A percentile compares a stretch with the other conserved stretches of the same genome.
phyloP scores from a whole-genome alignment of 2,113 vertebrate genomes.

The Carassius auratus region DNA sequence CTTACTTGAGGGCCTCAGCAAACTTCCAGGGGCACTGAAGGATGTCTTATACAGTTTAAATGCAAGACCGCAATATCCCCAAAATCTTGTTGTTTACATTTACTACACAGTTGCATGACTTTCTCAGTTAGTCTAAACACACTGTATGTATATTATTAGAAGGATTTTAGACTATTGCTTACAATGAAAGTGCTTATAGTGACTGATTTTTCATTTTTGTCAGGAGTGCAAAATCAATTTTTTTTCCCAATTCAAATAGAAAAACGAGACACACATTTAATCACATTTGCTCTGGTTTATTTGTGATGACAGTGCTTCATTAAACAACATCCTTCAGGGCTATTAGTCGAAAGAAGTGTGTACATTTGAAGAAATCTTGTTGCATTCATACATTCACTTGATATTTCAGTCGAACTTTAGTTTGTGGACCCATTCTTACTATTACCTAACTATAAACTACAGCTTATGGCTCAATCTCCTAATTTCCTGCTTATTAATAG shows the following conservation, averaged over 20 bases:
- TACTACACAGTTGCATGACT: background rate
- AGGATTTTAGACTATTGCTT: background rate
- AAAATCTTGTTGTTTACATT: background rate
- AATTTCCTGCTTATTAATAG: no score
- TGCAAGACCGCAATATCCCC: background rate
- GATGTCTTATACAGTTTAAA: background rate
- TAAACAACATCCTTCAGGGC: background rate
- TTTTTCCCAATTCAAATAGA: no score
- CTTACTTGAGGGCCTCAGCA: background rate
- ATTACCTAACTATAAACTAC: no score
- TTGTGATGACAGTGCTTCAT: background rate
- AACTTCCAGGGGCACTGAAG: background rate
- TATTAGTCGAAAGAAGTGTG: background rate
- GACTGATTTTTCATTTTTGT: background rate
- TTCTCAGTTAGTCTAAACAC: background rate
- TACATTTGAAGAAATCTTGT: background rate
- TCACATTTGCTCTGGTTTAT: background rate
- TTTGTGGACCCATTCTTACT: background rate
- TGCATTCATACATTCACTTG: conserved; percentile 21
- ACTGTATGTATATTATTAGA: background rate
- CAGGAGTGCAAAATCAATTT: background rate
- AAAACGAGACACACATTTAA: background rate
- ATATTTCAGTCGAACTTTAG: background rate
- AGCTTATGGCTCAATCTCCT: no score
- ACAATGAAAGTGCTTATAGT: background rate